Conservation (phyloP, 35 echinoderm and acorn worm species). For the Strongylocentrotus purpuratus region DNA sequence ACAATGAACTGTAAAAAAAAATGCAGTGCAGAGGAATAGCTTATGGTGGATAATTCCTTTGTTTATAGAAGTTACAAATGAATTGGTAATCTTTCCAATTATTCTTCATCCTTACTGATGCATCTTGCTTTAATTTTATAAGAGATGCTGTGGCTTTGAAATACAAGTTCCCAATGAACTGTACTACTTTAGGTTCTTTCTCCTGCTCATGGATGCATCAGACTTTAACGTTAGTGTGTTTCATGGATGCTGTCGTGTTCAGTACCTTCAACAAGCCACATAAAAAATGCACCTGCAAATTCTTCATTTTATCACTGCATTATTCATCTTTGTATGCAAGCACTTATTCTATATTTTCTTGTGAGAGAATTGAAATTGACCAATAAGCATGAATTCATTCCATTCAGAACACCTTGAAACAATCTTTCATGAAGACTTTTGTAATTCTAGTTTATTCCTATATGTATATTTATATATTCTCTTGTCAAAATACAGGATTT, state of each 20-base stretch:
- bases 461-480: too few species aligned
- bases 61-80: not conserved
- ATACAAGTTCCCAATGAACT: not conserved
- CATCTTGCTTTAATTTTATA: not conserved
- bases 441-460: too few species aligned
- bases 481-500: too few species aligned
- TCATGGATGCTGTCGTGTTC: not conserved
- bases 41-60: too few species aligned
- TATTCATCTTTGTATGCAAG: too few species aligned
- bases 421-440: not conserved
- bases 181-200: not conserved
- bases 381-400: not conserved
- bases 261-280: too few species aligned
- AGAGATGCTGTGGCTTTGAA: not conserved
- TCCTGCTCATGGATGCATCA: not conserved
- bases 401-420: not conserved
- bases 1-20: too few species aligned
- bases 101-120: not conserved
- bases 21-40: too few species aligned
- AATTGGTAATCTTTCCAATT: not conserved
- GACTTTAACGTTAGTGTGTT: not conserved
- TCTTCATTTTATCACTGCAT: too few species aligned
- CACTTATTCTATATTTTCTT: too few species aligned
- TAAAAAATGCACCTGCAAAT: too few species aligned
- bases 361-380: not conserved